Evolutionary conservation across 1,140 invertebrate species (phyloP), one percentile per base, ranked within the genome.

Genomic region (Phthorimaea operculella): DNA sequence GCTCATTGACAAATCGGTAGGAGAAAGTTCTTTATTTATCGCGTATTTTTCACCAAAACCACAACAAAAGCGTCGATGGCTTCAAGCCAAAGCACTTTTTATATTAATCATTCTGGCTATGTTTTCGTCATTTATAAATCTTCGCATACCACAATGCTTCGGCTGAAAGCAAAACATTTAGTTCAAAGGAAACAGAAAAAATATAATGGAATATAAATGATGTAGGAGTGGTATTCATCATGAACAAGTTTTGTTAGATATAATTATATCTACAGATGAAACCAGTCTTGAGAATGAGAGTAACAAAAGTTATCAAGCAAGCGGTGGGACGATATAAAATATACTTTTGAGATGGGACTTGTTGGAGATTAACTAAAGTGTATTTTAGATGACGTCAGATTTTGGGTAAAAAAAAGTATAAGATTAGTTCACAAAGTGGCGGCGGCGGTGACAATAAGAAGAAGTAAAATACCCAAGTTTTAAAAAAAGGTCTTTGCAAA

Each of bases 71-170:
- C 59, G 54, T 59, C 15, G 21, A 62, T 72, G 74, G 72, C 68
- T 62, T 42, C n/a, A 45, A 52, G 70, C 75, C 73, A 78, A 76
- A 45, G 59, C 66, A 62, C 48, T 50, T 52, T 34, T 28, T 60
- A 58, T 54, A 72, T 76, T 71, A 67, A 75, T 74, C 71, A 76
- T 71, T 68, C 63, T 54, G 56, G 56, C 62, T 65, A 60, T 66
- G 60, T 67, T 63, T 53, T 51, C 58, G 55, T 56, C 58, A 63
- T 62, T 65, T 69, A 63, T 64, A 65, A 67, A 64, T 63, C 57
- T 55, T 51, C 50, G 60, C 58, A 60, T 66, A 51, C 52, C 51
- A 21, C 33, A 47, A 47, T 9, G 16, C 39, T 42, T n/a, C 12
- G 44, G 15, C 16, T 47, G 11, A 16, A 47, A 10, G n/a, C 10